phyloP scores from a whole-genome alignment of 2,113 vertebrate genomes.

The Riparia riparia region DNA sequence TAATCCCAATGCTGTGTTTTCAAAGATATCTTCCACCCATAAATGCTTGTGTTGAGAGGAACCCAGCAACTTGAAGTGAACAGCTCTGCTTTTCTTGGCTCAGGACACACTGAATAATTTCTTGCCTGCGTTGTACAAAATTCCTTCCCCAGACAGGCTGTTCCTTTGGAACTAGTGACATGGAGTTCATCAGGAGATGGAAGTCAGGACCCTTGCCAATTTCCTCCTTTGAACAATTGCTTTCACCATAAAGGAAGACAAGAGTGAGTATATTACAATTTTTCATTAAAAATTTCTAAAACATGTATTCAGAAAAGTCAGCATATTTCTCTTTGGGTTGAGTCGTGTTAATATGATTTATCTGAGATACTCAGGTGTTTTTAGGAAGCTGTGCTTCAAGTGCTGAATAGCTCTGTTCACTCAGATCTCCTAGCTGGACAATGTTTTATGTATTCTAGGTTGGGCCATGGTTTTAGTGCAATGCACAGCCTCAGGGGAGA shows the following conservation, averaged over 20 bases:
- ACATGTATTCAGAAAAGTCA: neutral
- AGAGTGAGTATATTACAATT: neutral
- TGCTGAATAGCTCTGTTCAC: neutral
- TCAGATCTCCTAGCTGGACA: neutral
- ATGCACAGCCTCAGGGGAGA: neutral
- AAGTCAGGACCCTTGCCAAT: neutral
- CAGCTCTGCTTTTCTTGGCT: neutral
- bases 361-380: neutral
- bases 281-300: neutral
- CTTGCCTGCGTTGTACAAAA: neutral
- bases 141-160: neutral
- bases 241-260: neutral
- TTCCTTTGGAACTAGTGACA: neutral
- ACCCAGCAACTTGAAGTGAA: fast-evolving
- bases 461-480: neutral
- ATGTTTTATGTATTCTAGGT: neutral
- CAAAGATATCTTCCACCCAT: neutral
- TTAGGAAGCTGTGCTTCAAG: neutral
- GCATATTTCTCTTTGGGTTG: neutral
- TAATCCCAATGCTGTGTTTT: neutral
- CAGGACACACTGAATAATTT: neutral
- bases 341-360: neutral
- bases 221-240: neutral
- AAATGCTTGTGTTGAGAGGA: neutral
- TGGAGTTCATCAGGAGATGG: neutral